Percentiles rank a stretch among this genome's conserved stretches.
Evolutionary conservation across 2,797 vertebrate genomes (phyloP).

Genomic region (Hemibagrus guttatus): DNA sequence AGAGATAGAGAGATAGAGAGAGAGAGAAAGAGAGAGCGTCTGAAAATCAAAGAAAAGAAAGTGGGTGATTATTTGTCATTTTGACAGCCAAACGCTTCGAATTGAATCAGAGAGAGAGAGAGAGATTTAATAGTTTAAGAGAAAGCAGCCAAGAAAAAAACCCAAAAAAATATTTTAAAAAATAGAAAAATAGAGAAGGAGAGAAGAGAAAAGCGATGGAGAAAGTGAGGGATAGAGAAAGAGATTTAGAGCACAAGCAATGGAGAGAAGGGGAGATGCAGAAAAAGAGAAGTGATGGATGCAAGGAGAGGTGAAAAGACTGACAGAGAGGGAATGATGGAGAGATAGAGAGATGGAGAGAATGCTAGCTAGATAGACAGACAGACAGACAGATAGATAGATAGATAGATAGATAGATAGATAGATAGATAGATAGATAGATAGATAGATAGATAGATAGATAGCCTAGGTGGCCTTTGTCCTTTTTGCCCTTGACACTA

Average conservation of each 20-base stretch:
- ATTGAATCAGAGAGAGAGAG: slow-evolving; percentile 24
- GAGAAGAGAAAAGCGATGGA: neutral
- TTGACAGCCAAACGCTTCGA: slow-evolving; percentile 22
- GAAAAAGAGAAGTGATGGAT: neutral
- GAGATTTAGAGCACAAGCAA: neutral
- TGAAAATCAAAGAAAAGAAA: slow-evolving; percentile 26
- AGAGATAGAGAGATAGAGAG: neutral
- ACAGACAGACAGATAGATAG: slow-evolving; percentile 3
- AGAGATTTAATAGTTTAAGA: neutral
- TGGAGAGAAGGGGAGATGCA: neutral
- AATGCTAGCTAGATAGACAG: neutral
- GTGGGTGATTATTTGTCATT: slow-evolving; percentile 42
- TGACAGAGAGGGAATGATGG: slow-evolving; percentile 16
- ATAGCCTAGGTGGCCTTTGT: neutral
- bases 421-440: neutral
- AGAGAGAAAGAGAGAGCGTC: neutral
- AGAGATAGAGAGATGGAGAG: neutral
- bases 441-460: neutral
- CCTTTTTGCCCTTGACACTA: neutral
- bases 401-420: neutral
- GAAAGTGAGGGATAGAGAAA: neutral
- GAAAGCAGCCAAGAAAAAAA: neutral
- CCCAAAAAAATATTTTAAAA: neutral
- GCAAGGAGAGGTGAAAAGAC: slow-evolving; percentile 15
- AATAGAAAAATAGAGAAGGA: neutral